phyloP scores from a whole-genome alignment of 2,797 vertebrate genomes.

The Pelodytes ibericus region DNA sequence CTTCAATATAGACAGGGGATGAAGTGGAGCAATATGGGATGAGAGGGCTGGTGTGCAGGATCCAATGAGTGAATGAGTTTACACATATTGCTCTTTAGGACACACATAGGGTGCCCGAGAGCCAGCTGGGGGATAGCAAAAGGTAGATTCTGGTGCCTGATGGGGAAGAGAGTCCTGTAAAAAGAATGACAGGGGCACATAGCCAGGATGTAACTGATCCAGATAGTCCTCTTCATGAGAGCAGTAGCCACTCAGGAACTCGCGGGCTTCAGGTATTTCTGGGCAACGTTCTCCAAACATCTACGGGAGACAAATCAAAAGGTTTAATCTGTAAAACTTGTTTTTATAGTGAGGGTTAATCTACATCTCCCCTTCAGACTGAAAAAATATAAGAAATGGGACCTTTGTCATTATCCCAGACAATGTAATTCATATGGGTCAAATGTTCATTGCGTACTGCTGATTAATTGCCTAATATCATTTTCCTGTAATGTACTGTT shows the following conservation, averaged over 20 bases:
- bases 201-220: slow-evolving; percentile 72
- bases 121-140: slow-evolving; percentile 71
- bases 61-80: slow-evolving; percentile 49
- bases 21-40: slow-evolving; percentile 17
- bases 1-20: background rate
- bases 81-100: slow-evolving; percentile 84
- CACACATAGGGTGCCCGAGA: slow-evolving; percentile 76
- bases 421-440: no score
- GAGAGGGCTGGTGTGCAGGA: slow-evolving; percentile 21
- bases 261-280: slow-evolving; percentile 79
- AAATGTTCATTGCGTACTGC: no score
- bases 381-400: background rate
- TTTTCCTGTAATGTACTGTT: no score
- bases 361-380: no score
- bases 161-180: slow-evolving; percentile 78
- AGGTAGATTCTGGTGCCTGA: slow-evolving; percentile 68
- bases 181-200: slow-evolving; percentile 74
- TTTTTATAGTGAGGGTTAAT: no score
- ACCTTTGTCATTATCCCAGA: no score
- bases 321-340: slow-evolving; percentile 33
- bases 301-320: slow-evolving; percentile 69
- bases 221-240: slow-evolving; percentile 72
- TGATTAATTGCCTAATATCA: no score
- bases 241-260: slow-evolving; percentile 80
- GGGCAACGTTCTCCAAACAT: slow-evolving; percentile 80